Evolutionary conservation across 37 sponge, comb jelly and placozoan species (phyloP).

Genomic region (Spongia lamella): DNA sequence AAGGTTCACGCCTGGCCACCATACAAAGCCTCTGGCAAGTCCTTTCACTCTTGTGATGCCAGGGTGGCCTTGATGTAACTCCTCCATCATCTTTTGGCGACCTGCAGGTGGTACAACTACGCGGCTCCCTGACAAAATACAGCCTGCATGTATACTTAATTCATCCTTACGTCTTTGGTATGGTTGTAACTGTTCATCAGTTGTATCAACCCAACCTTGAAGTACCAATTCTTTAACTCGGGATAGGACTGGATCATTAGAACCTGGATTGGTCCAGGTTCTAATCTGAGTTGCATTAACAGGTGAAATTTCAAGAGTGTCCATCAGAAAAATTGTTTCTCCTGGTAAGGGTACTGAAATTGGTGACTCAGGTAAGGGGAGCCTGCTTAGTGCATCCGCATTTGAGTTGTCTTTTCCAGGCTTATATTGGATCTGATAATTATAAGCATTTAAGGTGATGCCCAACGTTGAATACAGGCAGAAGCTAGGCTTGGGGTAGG

Average conservation of each 20-base stretch:
- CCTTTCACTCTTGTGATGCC: constrained; percentile 5
- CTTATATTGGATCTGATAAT: constrained; percentile 32
- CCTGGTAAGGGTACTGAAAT: not conserved
- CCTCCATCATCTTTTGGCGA: constrained; percentile 4
- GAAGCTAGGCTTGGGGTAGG: too few relatives aligned
- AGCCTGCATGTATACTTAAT: not conserved
- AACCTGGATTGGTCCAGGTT: not conserved
- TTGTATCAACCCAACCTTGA: not conserved
- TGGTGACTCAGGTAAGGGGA: constrained; percentile 5
- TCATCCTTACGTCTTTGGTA: not conserved
- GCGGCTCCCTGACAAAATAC: constrained; percentile 9
- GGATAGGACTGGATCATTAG: not conserved
- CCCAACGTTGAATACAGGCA: constrained; percentile 33
- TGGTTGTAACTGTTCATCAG: not conserved
- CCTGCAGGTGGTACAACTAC: constrained; percentile 7
- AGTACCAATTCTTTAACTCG: not conserved
- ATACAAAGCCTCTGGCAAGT: constrained; percentile 12
- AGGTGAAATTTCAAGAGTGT: not conserved
- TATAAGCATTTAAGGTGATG: constrained; percentile 18
- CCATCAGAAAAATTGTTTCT: constrained; percentile 10
- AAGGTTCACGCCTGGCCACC: constrained; percentile 14
- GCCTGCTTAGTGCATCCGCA: not conserved
- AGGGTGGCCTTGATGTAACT: not conserved
- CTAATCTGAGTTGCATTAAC: not conserved
- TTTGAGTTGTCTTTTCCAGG: constrained; percentile 21